Evolutionary conservation across 1,140 invertebrate genomes (phyloP).

Genomic region (Aricia agestis): DNA sequence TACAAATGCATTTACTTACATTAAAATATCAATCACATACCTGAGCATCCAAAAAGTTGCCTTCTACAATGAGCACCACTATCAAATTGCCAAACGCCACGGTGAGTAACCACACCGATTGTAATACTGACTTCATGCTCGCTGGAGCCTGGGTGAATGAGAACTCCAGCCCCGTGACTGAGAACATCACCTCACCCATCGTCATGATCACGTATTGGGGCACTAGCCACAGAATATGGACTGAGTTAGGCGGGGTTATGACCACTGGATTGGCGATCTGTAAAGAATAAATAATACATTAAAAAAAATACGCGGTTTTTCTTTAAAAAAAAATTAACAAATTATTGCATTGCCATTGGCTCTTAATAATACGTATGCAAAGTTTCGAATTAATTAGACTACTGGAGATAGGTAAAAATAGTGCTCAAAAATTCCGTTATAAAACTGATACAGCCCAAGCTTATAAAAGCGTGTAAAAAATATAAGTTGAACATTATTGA

Average conservation of each 20-base stretch:
- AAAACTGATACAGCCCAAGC: too few species aligned
- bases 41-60: conserved; percentile 81
- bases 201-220: conserved; percentile 94
- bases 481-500: too few species aligned
- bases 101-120: conserved; percentile 93
- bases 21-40: conserved; percentile 52
- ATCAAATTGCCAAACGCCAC: conserved; percentile 95
- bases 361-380: too few species aligned
- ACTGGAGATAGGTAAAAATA: too few species aligned
- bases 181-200: conserved; percentile 90
- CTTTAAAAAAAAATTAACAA: too few species aligned
- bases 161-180: conserved; percentile 94
- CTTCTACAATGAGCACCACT: conserved; percentile 87
- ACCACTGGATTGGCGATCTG: conserved; percentile 47
- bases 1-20: too few species aligned
- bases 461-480: too few species aligned
- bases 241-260: conserved; percentile 81
- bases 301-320: too few species aligned
- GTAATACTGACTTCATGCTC: conserved; percentile 94
- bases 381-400: too few species aligned
- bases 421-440: too few species aligned
- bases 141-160: conserved; percentile 92
- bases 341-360: not conserved
- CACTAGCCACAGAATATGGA: conserved; percentile 89
- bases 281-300: conserved; percentile 20